These are phyloP conservation scores for Crotalus helleri DNA, from an alignment of 2,113 vertebrate genomes.

Conservation along the genomic window DNA sequence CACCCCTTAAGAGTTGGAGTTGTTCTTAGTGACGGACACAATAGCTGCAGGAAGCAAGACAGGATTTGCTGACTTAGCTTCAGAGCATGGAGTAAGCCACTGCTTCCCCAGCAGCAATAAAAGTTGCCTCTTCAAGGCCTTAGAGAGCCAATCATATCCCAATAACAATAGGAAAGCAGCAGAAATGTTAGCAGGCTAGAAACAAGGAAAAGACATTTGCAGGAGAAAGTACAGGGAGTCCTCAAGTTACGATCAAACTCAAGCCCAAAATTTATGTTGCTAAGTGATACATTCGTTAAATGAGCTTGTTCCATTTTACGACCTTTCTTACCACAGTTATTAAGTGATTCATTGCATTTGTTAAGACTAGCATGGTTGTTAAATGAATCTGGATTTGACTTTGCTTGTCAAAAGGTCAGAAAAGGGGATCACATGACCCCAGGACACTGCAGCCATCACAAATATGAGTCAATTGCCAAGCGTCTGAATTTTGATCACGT, in stretches of 20 bases:
- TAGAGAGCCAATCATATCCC: neutral
- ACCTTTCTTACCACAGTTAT: neutral
- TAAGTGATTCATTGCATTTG: neutral
- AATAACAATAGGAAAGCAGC: neutral
- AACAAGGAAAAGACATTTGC: neutral
- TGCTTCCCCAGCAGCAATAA: neutral
- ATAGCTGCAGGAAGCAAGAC: neutral
- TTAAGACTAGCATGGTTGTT: neutral
- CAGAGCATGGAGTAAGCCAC: neutral
- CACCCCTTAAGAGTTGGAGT: neutral
- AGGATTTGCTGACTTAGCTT: neutral
- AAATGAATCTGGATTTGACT: neutral
- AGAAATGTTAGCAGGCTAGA: neutral
- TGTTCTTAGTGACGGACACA: neutral
- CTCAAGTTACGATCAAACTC: too few relatives aligned
- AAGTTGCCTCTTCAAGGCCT: neutral
- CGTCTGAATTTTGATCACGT: neutral
- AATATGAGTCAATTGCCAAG: neutral
- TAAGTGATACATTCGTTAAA: neutral
- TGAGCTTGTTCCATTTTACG: neutral
- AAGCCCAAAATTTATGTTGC: neutral
- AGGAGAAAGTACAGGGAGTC: neutral
- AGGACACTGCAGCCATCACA: neutral
- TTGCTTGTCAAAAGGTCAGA: neutral
- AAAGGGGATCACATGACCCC: neutral